Evolutionary conservation across 2,888 invertebrate species (phyloP), one percentile per base, ranked within the genome.

Genomic region (Leptopilina myrica): DNA sequence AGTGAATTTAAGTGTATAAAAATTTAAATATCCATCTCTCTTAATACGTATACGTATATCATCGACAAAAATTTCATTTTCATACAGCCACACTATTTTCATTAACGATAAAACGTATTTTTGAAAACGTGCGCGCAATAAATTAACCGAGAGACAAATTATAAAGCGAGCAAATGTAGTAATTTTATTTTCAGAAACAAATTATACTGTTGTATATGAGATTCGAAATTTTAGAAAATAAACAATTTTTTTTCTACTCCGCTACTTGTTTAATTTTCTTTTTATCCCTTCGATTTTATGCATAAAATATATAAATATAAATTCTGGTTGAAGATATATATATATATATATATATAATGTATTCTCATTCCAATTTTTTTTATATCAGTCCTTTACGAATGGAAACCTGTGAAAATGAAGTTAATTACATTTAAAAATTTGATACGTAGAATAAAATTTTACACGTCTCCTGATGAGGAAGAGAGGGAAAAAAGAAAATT

Each of bases 51-150:
- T 4, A 20, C 20, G 20, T 20, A 62, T 20, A 62, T 62, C 62
- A 62, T 62, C 20, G 20, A 33, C 33, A 62, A 62, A 20, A 62
- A 43, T 43, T 62, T 62, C 62, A 62, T 62, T 62, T 62, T 62
- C 9, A 62, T 20, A 62, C 20, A 62, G 9, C 33, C 33, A 33
- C 33, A 33, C 62, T 62, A 20, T 62, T 62, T 62, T 62, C 15
- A 62, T 62, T 62, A 62, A 62, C 62, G 20, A 62, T 62, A 62
- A 62, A 62, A 62, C 8, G 62, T 62, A 62, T 20, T 62, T 62
- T 62, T 62, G 7, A 9, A 33, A 43, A 62, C 62, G 62, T 62
- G 20, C 20, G 62, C 20, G 62, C 20, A 20, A 62, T 62, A 62
- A 62, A 62, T 62, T 62, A 20, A 62, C 62, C 20, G 20, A 15